phyloP scores from a whole-genome alignment of 2,888 invertebrate species.

The Mythimna ferrago region DNA sequence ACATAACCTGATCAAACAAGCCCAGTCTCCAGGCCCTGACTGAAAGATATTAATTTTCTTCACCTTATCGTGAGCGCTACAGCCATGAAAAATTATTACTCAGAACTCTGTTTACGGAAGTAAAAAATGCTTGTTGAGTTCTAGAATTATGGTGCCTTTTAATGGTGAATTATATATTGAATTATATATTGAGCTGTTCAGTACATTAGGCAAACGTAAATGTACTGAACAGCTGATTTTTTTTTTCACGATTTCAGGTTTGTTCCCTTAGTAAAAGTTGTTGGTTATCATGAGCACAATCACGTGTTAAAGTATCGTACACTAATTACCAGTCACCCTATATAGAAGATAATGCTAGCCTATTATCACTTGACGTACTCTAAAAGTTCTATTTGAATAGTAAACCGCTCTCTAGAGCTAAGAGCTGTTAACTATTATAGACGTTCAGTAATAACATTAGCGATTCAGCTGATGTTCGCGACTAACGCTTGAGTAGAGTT shows the following conservation, averaged over 20 bases:
- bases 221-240: too few species aligned
- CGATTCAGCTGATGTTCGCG: slow-evolving; percentile 42
- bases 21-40: slow-evolving; percentile 2
- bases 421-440: slow-evolving; percentile 13
- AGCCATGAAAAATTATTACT: slow-evolving; percentile 41
- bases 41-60: slow-evolving; percentile 40
- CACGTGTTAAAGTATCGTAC: too few species aligned
- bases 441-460: slow-evolving; percentile 52
- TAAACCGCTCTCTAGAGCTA: neutral
- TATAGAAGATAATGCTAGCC: neutral
- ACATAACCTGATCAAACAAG: slow-evolving; percentile 46
- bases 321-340: too few species aligned
- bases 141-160: slow-evolving; percentile 29
- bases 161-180: neutral
- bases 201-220: too few species aligned
- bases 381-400: slow-evolving; percentile 26
- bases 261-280: too few species aligned
- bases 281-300: too few species aligned
- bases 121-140: slow-evolving; percentile 51
- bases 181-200: too few species aligned
- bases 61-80: slow-evolving; percentile 38
- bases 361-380: neutral
- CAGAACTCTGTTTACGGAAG: slow-evolving; percentile 1
- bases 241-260: too few species aligned
- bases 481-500: slow-evolving; percentile 6